phyloP scores from a whole-genome alignment of 2,888 invertebrate species.

The Acanthopleura granulata region DNA sequence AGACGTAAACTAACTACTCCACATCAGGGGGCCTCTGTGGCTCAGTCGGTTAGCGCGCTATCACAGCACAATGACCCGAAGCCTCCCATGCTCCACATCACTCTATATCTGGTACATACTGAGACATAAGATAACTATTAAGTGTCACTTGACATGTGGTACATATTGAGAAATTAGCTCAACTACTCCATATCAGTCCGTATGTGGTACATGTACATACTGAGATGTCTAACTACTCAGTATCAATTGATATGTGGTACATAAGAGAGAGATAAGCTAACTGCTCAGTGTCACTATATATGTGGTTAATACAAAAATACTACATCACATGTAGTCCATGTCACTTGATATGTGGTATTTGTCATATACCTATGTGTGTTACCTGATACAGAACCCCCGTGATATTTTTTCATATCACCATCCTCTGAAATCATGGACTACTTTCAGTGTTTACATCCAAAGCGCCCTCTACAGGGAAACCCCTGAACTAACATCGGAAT shows the following conservation, averaged over 20 bases:
- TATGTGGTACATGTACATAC: slow-evolving; percentile 54
- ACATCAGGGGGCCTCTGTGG: slow-evolving; percentile 67
- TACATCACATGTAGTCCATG: background rate
- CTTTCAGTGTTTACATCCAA: too few relatives aligned
- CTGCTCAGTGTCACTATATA: slow-evolving; percentile 77
- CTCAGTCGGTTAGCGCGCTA: slow-evolving; percentile 70
- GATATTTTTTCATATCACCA: too few relatives aligned
- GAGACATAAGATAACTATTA: background rate
- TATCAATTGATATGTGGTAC: slow-evolving; percentile 78
- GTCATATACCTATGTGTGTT: too few relatives aligned
- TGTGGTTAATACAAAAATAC: slow-evolving; percentile 71
- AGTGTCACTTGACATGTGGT: background rate
- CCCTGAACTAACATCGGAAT: too few relatives aligned
- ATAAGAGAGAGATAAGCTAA: slow-evolving; percentile 70
- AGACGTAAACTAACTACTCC: background rate
- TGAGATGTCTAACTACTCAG: slow-evolving; percentile 76
- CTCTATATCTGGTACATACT: slow-evolving; percentile 72
- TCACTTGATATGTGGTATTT: background rate
- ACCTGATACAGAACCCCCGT: too few relatives aligned
- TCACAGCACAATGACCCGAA: too few relatives aligned
- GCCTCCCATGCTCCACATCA: slow-evolving; percentile 76
- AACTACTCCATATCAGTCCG: background rate
- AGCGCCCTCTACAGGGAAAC: too few relatives aligned
- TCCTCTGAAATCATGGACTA: too few relatives aligned
- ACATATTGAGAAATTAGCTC: background rate